Percentiles rank a stretch among this genome's conserved stretches.
These are phyloP conservation scores for Scaptomyza hsui DNA, from an alignment of 1,140 invertebrate species.

Conservation along the genomic window DNA sequence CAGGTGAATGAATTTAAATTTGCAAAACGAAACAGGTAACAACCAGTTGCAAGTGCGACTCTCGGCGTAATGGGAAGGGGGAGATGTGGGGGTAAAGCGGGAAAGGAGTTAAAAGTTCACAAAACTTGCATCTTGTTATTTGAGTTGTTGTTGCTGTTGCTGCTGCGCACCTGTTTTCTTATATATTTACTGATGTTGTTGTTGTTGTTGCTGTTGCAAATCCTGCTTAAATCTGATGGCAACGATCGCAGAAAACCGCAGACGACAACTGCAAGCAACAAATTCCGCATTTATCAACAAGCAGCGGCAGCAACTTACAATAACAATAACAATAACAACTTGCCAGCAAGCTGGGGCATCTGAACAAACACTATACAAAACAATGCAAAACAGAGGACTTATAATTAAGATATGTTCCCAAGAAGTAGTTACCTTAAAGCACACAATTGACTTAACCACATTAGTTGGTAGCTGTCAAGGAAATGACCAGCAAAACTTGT, in stretches of 20 bases:
- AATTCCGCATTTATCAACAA: constrained; percentile 58
- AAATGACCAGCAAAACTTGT: constrained; percentile 34
- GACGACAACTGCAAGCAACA: constrained; percentile 45
- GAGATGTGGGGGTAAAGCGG: neutral
- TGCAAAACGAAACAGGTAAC: constrained; percentile 23
- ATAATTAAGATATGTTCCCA: constrained; percentile 44
- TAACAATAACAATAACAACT: constrained; percentile 19
- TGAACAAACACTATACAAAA: constrained; percentile 1
- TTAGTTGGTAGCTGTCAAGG: neutral
- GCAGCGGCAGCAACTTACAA: constrained; percentile 19
- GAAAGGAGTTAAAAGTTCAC: constrained; percentile 49
- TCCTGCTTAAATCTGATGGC: constrained; percentile 42
- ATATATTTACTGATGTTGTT: constrained; percentile 4
- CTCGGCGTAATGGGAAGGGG: neutral
- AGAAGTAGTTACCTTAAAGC: constrained; percentile 26
- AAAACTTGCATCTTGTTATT: constrained; percentile 49
- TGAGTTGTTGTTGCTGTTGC: constrained; percentile 14
- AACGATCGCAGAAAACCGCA: constrained; percentile 41
- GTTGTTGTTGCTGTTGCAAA: constrained; percentile 27
- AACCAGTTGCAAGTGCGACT: constrained; percentile 20
- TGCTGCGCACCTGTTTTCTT: constrained; percentile 8
- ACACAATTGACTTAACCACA: constrained; percentile 21
- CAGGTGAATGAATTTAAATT: constrained; percentile 75
- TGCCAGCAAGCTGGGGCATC: constrained; percentile 5
- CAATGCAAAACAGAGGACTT: constrained; percentile 23